These are phyloP conservation scores for Globia sparganii DNA, from an alignment of 2,888 invertebrate genomes.

Conservation along the genomic window DNA sequence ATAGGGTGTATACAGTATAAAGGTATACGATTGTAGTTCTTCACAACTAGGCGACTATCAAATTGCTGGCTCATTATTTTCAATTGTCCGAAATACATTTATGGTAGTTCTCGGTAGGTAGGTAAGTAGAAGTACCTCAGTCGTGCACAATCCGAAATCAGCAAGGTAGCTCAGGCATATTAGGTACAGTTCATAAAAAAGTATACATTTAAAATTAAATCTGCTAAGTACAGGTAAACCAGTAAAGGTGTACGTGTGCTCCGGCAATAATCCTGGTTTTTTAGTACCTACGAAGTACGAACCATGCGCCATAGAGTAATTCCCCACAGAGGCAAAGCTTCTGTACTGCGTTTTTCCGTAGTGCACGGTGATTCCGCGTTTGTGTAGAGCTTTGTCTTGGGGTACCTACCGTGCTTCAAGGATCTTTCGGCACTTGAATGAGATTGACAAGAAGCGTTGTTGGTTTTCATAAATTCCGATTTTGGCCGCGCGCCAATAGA, in stretches of 20 bases:
- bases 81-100: background rate
- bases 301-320: background rate
- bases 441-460: background rate
- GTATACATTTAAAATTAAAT: background rate
- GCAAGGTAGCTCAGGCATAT: background rate
- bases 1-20: no score
- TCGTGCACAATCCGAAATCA: no score
- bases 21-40: background rate
- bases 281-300: no score
- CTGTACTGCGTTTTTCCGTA: background rate
- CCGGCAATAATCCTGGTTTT: background rate
- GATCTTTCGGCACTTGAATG: background rate
- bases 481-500: background rate
- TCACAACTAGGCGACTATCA: background rate
- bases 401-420: background rate
- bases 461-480: background rate
- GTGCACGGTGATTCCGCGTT: background rate
- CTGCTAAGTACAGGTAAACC: background rate
- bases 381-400: background rate
- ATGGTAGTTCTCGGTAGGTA: no score
- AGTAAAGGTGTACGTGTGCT: background rate
- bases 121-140: no score
- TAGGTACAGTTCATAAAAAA: background rate
- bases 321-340: background rate
- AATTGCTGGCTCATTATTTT: no score